These are phyloP conservation scores for Chiloscyllium punctatum DNA, from an alignment of 2,797 vertebrate species.

Conservation along the genomic window DNA sequence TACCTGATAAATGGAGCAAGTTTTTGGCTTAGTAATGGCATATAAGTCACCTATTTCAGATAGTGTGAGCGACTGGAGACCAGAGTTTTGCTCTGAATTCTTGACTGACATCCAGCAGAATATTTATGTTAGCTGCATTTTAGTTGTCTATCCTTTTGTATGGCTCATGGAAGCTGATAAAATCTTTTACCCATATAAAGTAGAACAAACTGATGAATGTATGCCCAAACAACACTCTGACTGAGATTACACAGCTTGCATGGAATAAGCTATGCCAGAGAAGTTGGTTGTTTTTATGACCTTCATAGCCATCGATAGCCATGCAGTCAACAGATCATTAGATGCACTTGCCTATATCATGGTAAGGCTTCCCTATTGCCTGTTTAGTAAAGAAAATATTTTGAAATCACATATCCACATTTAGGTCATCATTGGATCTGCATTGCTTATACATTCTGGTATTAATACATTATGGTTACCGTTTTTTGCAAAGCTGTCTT, in stretches of 20 bases:
- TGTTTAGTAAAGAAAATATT: not conserved
- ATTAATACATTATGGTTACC: not conserved
- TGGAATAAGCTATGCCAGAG: not conserved
- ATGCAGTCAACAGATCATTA: not conserved
- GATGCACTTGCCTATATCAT: not conserved
- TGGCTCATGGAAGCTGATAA: not conserved
- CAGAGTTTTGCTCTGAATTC: not conserved
- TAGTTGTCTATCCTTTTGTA: not conserved
- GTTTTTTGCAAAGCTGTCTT: not conserved
- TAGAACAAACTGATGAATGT: not conserved
- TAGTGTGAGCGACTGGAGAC: not conserved
- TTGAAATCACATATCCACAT: not conserved
- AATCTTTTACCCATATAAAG: not conserved
- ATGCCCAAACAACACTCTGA: not conserved
- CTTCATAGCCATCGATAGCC: not conserved
- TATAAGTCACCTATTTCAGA: not conserved
- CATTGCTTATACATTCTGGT: not conserved
- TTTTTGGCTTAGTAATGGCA: not conserved
- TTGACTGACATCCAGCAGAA: not conserved
- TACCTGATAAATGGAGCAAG: not conserved
- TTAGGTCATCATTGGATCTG: not conserved
- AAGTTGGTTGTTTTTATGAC: not conserved
- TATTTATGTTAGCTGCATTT: not conserved
- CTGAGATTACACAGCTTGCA: not conserved
- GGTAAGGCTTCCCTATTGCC: not conserved